Conservation (phyloP, 2,797 vertebrate genomes). For the Microctenopoma lineatum region DNA sequence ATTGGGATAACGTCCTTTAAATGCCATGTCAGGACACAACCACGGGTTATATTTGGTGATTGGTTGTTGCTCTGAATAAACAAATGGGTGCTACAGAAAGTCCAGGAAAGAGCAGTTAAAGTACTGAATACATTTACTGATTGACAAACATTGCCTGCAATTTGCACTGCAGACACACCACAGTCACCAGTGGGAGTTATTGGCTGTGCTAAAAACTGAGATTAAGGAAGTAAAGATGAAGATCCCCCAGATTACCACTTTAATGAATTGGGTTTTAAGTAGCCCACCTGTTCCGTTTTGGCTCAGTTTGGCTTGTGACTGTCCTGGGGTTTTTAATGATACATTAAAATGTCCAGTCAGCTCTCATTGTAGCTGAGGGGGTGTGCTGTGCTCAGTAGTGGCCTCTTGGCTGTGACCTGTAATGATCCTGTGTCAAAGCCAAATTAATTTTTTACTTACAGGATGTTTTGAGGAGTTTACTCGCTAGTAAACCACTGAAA, state of each 20-base stretch:
- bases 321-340: conserved; percentile 22
- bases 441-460: neutral
- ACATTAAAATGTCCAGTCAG: conserved; percentile 42
- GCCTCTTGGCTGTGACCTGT: neutral
- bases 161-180: neutral
- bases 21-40: conserved; percentile 2
- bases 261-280: conserved; percentile 41
- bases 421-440: conserved; percentile 4
- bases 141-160: neutral
- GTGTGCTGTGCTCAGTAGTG: neutral
- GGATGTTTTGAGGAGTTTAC: neutral
- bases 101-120: neutral
- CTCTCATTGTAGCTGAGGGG: conserved; percentile 26
- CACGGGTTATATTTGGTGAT: neutral
- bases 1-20: conserved; percentile 1
- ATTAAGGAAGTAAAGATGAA: conserved; percentile 18
- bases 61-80: neutral
- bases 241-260: conserved; percentile 16
- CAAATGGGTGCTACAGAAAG: neutral
- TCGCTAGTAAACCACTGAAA: neutral
- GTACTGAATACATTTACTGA: neutral
- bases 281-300: conserved; percentile 27
- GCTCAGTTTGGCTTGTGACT: neutral
- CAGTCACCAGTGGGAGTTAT: neutral
- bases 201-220: neutral